These are phyloP conservation scores for Globodera rostochiensis DNA, from an alignment of 1,140 invertebrate genomes.

Conservation along the genomic window DNA sequence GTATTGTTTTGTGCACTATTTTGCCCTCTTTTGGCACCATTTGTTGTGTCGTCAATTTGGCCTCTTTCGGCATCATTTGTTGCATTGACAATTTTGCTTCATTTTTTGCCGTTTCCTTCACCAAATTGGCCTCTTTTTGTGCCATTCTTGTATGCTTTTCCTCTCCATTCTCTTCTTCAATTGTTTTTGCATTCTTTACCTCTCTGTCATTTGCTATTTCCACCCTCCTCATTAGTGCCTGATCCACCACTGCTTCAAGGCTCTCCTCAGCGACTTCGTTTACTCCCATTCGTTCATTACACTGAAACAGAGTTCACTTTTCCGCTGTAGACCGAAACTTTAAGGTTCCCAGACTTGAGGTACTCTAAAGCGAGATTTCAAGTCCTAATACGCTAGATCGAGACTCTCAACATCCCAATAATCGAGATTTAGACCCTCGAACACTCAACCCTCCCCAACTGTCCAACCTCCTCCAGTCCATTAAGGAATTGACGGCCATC, in stretches of 20 bases:
- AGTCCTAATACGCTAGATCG: too few species aligned
- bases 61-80: neutral
- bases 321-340: too few species aligned
- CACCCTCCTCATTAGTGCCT: conserved; percentile 7
- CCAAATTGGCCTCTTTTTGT: neutral
- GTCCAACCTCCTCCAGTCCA: neutral
- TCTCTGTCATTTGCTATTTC: conserved; percentile 8
- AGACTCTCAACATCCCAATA: too few species aligned
- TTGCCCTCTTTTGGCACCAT: neutral
- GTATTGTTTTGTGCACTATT: neutral
- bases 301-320: too few species aligned
- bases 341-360: too few species aligned
- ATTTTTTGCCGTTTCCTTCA: neutral
- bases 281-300: too few species aligned
- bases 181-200: neutral
- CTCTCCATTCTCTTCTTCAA: conserved; percentile 1
- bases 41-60: neutral
- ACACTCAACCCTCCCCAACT: neutral
- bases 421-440: too few species aligned
- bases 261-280: neutral
- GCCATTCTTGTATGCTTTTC: conserved; percentile 11
- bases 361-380: too few species aligned
- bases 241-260: conserved; percentile 11
- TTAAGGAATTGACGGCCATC: neutral
- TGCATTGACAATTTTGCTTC: neutral